Evolutionary conservation across 2,888 invertebrate species (phyloP), one percentile per base, ranked within the genome.

Genomic region (Pheosia gnoma): DNA sequence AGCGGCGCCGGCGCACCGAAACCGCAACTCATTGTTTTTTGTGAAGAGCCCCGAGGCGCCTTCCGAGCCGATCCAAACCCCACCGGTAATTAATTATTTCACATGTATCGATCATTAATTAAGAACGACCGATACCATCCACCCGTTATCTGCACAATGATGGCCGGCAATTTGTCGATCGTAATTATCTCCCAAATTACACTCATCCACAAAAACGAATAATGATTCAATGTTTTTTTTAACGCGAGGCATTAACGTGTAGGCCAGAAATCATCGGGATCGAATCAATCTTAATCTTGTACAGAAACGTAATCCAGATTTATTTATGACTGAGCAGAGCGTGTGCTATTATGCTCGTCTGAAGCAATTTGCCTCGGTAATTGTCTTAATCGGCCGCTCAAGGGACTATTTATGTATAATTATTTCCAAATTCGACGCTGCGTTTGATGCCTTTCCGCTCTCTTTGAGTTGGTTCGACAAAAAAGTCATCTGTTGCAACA

Each of bases 401-500:
- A 93, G 93, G 93, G 93, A 93, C 93, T 93, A 93, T 93, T 93
- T 93, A 93, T 93, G 91, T 93, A 93, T 93, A 93, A 93, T 93
- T 93, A 93, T 93, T 93, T 93, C 91, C 92, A 93, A 93, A 93
- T 93, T 93, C 93, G 91, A 93, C 90, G 92, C 88, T 89, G 84
- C 87, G 91, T 93, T 93, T 93, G 93, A 93, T 93, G 93, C 93
- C 89, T 93, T 93, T 91, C 93, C 93, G 93, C 93, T 93, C 93
- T 93, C 92, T 91, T 92, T 93, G 91, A 91, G 91, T 89, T 89
- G 79, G 86, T 90, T 93, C 91, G 89, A 93, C 93, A 93, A 93
- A 93, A 93, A 93, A 93, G 93, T 93, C 93, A 92, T 93, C 93
- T 91, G 93, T 90, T 92, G 93, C 88, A 93, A 93, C 92, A 93